Base-by-base conservation (phyloP, 2,888 invertebrate species). In the Mimumesa dahlbomi region DNA sequence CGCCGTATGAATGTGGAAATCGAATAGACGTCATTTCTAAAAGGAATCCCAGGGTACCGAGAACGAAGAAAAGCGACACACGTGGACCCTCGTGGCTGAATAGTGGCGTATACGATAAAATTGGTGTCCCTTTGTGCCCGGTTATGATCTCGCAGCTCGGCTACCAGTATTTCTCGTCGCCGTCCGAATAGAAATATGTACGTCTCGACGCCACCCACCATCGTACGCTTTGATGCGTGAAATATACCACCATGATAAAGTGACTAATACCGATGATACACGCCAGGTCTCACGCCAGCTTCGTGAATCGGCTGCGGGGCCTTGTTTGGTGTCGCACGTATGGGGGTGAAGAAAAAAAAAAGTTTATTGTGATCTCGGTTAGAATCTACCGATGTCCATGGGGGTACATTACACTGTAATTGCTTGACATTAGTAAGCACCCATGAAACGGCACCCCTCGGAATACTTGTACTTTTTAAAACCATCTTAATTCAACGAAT, bases 191-290 rank as follows among this genome's bases (percentile, higher is more conserved):
- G 25, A 25, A 25, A 25, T 7, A 25, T 25, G 25, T 25, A 5
- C 25, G 25, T 7, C n/a, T n/a, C 25, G 7, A 25, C 16, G 21
- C 48, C 59, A 18, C 50, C 50, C 49, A 46, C 62, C 54, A 62
- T 66, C 43, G 50, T 53, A 53, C 48, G 63, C 56, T 66, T 53
- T 43, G 63, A 69, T 46, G 58, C 61, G 73, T 67, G 57, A 59
- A 71, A 65, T 57, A 40, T 62, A 61, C 64, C 64, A 71, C 49
- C 69, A 75, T 73, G 72, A 69, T 66, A 75, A 63, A 54, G 42
- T 69, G 65, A 75, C 73, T 73, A 75, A 75, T 59, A 42, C 48
- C 34, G 45, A 59, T 29, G 65, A 58, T 59, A 43, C 53, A 34
- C 61, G 50, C 18, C 65, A 36, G 59, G 57, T 76, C 76, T 76